A percentile compares a stretch with the other conserved stretches of the same genome.
These are phyloP conservation scores for Masnerella sp. DNA, from an alignment of 2,888 invertebrate species.

Conservation along the genomic window DNA sequence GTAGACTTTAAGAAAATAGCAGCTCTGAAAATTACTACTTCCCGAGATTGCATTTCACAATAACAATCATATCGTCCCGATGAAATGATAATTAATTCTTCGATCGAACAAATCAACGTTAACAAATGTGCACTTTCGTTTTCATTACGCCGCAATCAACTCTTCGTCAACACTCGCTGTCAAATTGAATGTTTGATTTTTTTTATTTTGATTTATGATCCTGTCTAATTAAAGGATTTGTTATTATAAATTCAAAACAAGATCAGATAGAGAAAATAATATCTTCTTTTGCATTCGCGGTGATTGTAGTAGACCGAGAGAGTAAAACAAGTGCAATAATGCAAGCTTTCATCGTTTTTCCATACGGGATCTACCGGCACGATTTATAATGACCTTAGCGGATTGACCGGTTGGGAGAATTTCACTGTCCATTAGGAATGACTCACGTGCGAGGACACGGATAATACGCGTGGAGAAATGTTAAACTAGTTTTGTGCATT, in stretches of 20 bases:
- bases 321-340: conserved; percentile 41
- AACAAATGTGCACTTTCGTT: conserved; percentile 35
- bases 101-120: conserved; percentile 23
- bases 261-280: too few species aligned
- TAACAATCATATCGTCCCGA: conserved; percentile 40
- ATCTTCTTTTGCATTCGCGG: too few species aligned
- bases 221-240: too few species aligned
- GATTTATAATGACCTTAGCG: conserved; percentile 60
- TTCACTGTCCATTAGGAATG: conserved; percentile 63
- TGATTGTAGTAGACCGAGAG: too few species aligned
- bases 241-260: too few species aligned
- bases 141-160: too few species aligned
- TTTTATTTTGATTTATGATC: too few species aligned
- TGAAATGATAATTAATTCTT: conserved; percentile 43
- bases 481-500: conserved; percentile 76
- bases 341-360: conserved; percentile 42
- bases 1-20: conserved; percentile 37
- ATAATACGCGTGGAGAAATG: conserved; percentile 72
- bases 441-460: conserved; percentile 50
- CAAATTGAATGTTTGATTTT: not conserved
- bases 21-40: conserved; percentile 49
- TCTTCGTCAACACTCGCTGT: too few species aligned
- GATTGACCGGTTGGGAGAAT: conserved; percentile 63
- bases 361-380: conserved; percentile 15
- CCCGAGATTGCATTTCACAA: conserved; percentile 43